Evolutionary conservation across 2,113 vertebrate species (phyloP).

Genomic region (Otus sunia): DNA sequence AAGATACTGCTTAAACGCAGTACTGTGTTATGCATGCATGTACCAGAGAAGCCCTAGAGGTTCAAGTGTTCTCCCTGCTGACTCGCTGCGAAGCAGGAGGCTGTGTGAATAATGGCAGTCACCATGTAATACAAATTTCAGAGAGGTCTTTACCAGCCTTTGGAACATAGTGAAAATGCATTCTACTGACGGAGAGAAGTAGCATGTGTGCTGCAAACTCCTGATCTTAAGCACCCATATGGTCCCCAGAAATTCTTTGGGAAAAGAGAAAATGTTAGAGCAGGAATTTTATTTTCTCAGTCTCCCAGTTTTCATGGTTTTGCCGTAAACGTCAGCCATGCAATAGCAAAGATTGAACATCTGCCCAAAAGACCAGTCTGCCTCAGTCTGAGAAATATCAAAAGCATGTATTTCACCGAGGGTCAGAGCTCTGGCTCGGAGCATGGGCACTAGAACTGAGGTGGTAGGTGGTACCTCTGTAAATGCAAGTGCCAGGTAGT

Average conservation of each 20-base stretch:
- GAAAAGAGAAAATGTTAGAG: neutral
- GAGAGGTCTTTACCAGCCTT: neutral
- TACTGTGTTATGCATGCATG: neutral
- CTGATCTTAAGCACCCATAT: neutral
- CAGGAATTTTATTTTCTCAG: neutral
- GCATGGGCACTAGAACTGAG: neutral
- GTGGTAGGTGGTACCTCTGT: neutral
- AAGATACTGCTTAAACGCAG: neutral
- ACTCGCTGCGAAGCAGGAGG: neutral
- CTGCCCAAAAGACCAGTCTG: neutral
- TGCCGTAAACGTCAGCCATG: neutral
- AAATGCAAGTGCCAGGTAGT: neutral
- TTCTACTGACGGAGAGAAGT: neutral
- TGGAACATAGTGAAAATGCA: neutral
- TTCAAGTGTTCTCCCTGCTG: neutral
- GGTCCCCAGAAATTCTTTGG: neutral
- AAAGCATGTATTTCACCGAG: accelerated
- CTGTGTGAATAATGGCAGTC: accelerated
- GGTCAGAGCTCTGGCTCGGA: neutral
- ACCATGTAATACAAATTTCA: neutral
- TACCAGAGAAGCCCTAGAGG: neutral
- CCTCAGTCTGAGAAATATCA: neutral
- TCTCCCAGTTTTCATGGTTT: neutral
- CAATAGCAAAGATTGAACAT: neutral
- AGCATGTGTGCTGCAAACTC: neutral